A percentile compares a stretch with the other conserved stretches of the same genome.
Conservation (phyloP, 2,797 vertebrate species). For the Scyliorhinus canicula region DNA sequence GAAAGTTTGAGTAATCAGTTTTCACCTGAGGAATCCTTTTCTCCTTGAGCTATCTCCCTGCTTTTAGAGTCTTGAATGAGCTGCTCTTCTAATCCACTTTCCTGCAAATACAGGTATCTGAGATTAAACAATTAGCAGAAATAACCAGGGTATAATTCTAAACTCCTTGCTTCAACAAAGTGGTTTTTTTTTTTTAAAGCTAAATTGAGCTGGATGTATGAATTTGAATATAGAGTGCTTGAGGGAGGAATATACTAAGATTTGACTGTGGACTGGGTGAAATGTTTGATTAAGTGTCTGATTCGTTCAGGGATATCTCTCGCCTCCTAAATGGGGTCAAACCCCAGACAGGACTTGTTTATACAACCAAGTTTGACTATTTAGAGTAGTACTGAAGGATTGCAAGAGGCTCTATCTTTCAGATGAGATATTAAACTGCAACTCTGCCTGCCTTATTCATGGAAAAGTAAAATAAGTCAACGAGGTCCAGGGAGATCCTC, state of each 20-base stretch:
- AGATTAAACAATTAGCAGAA: not conserved
- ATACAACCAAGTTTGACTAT: not conserved
- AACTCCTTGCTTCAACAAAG: not conserved
- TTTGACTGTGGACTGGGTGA: not conserved
- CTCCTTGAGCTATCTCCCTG: constrained; percentile 2
- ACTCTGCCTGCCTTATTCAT: not conserved
- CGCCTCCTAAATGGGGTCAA: not conserved
- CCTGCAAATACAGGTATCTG: not conserved
- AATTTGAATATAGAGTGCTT: not conserved
- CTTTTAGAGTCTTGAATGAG: not conserved
- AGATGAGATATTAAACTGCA: not conserved
- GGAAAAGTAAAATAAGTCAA: not conserved
- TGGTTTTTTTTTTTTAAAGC: not conserved
- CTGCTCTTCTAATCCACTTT: not conserved
- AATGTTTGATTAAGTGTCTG: not conserved
- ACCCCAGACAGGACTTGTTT: not conserved
- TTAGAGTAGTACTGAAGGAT: not conserved
- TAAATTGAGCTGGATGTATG: not conserved
- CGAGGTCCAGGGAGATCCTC: not conserved
- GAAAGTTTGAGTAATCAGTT: not conserved
- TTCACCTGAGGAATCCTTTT: constrained; percentile 16
- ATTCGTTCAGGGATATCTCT: not conserved
- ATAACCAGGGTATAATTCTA: not conserved
- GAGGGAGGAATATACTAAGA: not conserved
- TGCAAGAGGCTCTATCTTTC: too few species aligned